Conservation (phyloP, 2,888 invertebrate species). For the Pseudanteris insignis region DNA sequence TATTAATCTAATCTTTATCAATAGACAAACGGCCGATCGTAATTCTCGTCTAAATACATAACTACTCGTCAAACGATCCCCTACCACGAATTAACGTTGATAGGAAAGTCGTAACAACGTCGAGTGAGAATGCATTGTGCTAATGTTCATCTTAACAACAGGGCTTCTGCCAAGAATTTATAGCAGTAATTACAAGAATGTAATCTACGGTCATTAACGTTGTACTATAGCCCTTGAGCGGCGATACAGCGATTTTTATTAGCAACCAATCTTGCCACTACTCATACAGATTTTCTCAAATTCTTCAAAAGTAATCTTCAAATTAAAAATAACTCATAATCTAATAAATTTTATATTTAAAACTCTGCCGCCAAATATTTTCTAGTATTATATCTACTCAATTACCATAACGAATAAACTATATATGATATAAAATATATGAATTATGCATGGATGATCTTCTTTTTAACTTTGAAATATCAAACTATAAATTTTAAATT, state of each 20-base stretch:
- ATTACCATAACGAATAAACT: no score
- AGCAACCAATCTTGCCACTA: constrained; percentile 47
- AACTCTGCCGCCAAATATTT: no score
- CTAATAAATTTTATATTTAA: no score
- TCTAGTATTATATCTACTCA: no score
- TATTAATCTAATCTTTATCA: constrained; percentile 26
- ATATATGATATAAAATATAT: background rate
- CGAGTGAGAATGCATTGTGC: constrained; percentile 54
- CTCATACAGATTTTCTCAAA: constrained; percentile 11
- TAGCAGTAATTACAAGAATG: constrained; percentile 60
- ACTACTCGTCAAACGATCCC: constrained; percentile 37
- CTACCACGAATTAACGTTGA: constrained; percentile 44
- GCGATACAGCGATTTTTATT: constrained; percentile 59
- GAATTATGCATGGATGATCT: background rate
- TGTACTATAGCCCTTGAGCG: constrained; percentile 56
- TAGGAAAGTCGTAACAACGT: constrained; percentile 54
- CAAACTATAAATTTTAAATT: no score
- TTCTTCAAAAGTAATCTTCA: no score
- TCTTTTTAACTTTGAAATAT: no score
- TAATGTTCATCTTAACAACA: constrained; percentile 45
- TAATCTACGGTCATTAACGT: constrained; percentile 63
- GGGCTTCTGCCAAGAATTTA: constrained; percentile 55
- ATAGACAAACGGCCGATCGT: constrained; percentile 26
- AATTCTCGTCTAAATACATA: constrained; percentile 42
- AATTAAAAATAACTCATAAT: no score